Conservation (phyloP, 2,797 vertebrate species). For the Sebastes nivosus region DNA sequence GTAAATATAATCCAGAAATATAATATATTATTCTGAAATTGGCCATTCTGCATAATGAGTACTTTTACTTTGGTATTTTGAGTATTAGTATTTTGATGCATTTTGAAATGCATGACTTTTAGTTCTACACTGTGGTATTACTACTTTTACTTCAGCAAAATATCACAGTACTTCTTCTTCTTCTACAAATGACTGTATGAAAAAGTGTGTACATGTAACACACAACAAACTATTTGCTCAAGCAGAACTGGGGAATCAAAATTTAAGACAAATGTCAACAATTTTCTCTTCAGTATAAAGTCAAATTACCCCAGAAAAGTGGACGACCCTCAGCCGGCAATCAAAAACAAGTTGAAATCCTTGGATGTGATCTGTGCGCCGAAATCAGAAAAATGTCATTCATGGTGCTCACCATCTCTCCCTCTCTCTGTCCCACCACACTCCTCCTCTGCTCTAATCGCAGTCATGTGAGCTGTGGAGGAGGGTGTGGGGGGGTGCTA, state of each 20-base stretch:
- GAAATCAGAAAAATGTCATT: slow-evolving; percentile 41
- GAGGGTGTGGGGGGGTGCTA: slow-evolving; percentile 10
- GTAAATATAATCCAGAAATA: background rate
- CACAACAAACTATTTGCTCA: background rate
- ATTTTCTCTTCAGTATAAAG: background rate
- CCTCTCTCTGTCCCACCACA: slow-evolving; percentile 35
- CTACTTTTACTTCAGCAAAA: background rate
- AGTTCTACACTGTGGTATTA: background rate
- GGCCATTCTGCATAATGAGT: background rate
- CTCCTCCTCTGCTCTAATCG: slow-evolving; percentile 72
- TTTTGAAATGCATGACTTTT: background rate
- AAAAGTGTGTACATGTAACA: background rate
- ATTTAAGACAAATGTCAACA: background rate
- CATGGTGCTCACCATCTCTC: slow-evolving; percentile 33
- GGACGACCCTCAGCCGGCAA: background rate
- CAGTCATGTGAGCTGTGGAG: slow-evolving; percentile 78
- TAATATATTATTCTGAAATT: background rate
- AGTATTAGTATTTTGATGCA: background rate
- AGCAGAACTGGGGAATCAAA: background rate
- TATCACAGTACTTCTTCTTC: background rate
- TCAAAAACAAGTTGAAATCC: background rate
- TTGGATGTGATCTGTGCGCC: slow-evolving; percentile 18
- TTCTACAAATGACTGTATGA: background rate
- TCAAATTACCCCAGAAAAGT: slow-evolving; percentile 60
- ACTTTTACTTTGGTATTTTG: background rate